Conservation (phyloP, 2,113 vertebrate genomes). For the Ceyx melanurus region DNA sequence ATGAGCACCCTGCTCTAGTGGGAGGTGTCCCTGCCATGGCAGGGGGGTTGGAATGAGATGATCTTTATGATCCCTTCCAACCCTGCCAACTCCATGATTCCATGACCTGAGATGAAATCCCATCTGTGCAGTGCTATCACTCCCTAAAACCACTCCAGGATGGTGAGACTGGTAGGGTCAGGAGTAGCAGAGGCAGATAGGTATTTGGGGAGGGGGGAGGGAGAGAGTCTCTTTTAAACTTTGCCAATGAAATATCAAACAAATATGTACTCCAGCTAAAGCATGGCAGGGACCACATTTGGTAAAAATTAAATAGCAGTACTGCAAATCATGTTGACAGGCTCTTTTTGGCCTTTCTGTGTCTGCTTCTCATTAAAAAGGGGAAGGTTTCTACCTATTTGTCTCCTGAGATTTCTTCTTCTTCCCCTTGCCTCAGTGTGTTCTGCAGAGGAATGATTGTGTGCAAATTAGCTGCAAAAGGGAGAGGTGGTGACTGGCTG, state of each 20-base stretch:
- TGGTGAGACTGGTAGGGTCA: constrained; percentile 14
- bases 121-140: background rate
- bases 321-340: constrained; percentile 59
- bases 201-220: background rate
- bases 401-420: constrained; percentile 46
- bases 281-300: constrained; percentile 50
- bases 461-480: constrained; percentile 23
- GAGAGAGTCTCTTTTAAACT: constrained; percentile 19
- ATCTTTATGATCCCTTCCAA: too few relatives aligned
- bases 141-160: background rate
- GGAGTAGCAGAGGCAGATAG: constrained; percentile 15
- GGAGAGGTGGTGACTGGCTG: background rate
- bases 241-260: constrained; percentile 47
- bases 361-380: constrained; percentile 59
- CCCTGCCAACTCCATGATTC: background rate
- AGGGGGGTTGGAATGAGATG: too few relatives aligned
- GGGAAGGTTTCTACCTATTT: constrained; percentile 27
- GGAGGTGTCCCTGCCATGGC: too few relatives aligned
- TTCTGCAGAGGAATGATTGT: constrained; percentile 13
- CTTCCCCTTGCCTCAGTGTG: constrained; percentile 7
- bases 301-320: constrained; percentile 52
- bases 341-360: constrained; percentile 37
- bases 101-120: background rate
- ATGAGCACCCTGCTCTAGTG: too few relatives aligned
- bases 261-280: constrained; percentile 31